Percentiles rank a stretch among this genome's conserved stretches.
Conservation (phyloP, 2,888 invertebrate species). For the Venusia cambrica region DNA sequence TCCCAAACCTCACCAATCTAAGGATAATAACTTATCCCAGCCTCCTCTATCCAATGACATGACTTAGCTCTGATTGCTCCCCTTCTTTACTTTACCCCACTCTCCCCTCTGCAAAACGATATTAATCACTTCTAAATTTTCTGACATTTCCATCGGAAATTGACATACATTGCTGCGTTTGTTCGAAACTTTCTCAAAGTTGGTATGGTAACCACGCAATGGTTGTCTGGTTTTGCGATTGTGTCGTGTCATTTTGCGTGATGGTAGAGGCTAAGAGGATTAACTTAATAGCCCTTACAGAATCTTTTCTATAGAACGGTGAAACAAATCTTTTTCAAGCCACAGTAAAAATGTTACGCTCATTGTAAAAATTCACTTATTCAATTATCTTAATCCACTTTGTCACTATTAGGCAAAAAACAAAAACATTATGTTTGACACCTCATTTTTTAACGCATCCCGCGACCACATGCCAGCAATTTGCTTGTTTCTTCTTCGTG, state of each 20-base stretch:
- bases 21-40: too few species aligned
- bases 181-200: background rate
- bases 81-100: slow-evolving; percentile 32
- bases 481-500: too few species aligned
- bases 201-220: slow-evolving; percentile 8
- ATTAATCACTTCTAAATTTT: slow-evolving; percentile 18
- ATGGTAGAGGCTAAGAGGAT: slow-evolving; percentile 42
- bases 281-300: slow-evolving; percentile 65
- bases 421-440: too few species aligned
- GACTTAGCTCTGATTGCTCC: slow-evolving; percentile 63
- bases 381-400: too few species aligned
- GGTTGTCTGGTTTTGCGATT: slow-evolving; percentile 6
- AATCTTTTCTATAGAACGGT: slow-evolving; percentile 62
- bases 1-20: too few species aligned
- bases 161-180: slow-evolving; percentile 13
- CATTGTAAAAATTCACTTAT: too few species aligned
- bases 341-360: too few species aligned
- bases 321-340: slow-evolving; percentile 59
- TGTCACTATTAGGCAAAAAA: too few species aligned
- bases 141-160: background rate
- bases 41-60: too few species aligned
- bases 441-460: too few species aligned
- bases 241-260: slow-evolving; percentile 5
- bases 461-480: too few species aligned
- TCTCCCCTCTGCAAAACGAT: slow-evolving; percentile 15